Conservation (phyloP, 2,797 vertebrate species). For the Melanotaenia trifasciata region DNA sequence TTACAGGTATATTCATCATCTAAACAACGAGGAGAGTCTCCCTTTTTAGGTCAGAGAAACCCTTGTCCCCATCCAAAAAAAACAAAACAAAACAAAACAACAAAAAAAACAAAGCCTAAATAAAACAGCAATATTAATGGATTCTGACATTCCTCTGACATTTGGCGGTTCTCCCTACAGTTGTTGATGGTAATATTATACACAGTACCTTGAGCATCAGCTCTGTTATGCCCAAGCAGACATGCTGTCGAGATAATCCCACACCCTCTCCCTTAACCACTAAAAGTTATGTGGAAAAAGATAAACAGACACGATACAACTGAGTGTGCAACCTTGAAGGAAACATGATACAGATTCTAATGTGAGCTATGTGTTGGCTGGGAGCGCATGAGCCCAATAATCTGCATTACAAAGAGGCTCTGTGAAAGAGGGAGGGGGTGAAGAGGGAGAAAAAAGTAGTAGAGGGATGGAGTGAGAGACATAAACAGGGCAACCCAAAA, state of each 20-base stretch:
- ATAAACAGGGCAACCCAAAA: conserved; percentile 36
- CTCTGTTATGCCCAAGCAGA: conserved; percentile 35
- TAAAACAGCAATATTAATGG: conserved; percentile 46
- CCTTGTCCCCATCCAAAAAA: conserved; percentile 26
- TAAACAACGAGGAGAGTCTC: conserved; percentile 27
- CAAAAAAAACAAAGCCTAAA: not conserved
- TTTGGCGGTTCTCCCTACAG: conserved; percentile 24
- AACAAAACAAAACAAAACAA: not conserved
- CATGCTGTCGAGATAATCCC: conserved; percentile 47
- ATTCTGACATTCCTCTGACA: conserved; percentile 40
- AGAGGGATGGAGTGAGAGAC: conserved; percentile 22
- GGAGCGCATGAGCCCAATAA: conserved; percentile 11
- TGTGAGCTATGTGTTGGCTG: conserved; percentile 48
- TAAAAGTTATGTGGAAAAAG: conserved; percentile 52
- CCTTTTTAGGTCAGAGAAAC: conserved; percentile 35
- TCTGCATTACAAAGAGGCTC: conserved; percentile 52
- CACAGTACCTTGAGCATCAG: conserved; percentile 52
- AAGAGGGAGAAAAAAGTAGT: not conserved
- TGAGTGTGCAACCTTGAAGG: conserved; percentile 53
- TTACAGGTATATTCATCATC: conserved; percentile 32
- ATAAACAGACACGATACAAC: conserved; percentile 57
- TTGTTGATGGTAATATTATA: conserved; percentile 48
- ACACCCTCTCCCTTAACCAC: conserved; percentile 9
- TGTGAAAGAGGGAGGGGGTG: conserved; percentile 14
- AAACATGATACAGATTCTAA: conserved; percentile 52